phyloP scores from a whole-genome alignment of 2,113 vertebrate species.

The Tachycineta bicolor region DNA sequence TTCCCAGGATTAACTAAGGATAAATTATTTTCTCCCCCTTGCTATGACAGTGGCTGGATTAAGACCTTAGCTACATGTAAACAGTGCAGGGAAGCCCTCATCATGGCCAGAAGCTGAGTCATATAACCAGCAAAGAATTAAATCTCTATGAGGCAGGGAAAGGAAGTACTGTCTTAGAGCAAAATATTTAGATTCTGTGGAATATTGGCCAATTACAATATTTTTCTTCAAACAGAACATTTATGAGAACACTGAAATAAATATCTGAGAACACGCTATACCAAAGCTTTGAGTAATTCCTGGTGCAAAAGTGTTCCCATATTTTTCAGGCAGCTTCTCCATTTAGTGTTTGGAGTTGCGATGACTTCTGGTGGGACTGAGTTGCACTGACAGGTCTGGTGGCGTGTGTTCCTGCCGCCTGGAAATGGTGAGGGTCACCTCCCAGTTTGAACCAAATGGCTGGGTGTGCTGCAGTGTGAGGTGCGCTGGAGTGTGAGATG shows the following conservation, averaged over 20 bases:
- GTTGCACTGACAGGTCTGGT: neutral
- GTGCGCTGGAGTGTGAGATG: neutral
- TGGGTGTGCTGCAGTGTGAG: neutral
- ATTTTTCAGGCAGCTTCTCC: neutral
- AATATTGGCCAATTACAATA: conserved; percentile 9
- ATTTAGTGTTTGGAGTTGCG: neutral
- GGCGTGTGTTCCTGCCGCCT: fast-evolving
- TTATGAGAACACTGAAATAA: conserved; percentile 35
- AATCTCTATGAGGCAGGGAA: neutral
- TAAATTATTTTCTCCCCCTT: neutral
- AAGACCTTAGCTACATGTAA: neutral
- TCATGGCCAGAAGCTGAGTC: neutral
- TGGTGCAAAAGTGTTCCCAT: neutral
- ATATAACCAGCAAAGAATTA: neutral
- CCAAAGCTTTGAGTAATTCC: conserved; percentile 43
- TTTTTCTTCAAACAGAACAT: conserved; percentile 35
- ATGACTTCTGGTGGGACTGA: neutral
- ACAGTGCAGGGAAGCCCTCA: neutral
- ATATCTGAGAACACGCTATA: conserved; percentile 12
- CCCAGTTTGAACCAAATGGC: neutral
- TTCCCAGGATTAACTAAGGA: neutral
- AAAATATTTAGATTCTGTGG: conserved; percentile 42
- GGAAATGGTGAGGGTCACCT: neutral
- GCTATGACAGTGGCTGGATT: neutral
- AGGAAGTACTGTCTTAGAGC: neutral